Percentiles rank a stretch among this genome's conserved stretches.
Evolutionary conservation across 1,140 invertebrate genomes (phyloP).

Genomic region (Cryptotermes secundus): DNA sequence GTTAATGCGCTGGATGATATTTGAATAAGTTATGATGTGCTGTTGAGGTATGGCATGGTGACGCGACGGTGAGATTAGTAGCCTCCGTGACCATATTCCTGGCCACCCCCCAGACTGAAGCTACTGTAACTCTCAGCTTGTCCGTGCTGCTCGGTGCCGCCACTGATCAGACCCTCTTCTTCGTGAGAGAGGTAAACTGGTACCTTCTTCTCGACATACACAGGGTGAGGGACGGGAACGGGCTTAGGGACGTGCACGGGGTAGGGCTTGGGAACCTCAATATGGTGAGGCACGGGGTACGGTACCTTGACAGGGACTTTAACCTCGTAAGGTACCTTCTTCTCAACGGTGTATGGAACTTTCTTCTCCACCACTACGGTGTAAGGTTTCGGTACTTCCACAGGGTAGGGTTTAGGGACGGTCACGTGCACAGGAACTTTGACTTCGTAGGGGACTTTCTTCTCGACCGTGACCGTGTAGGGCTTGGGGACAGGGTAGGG

Average conservation of each 20-base stretch:
- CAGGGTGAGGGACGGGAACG: slow-evolving; percentile 58
- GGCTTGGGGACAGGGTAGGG: slow-evolving; percentile 55
- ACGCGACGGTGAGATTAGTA: neutral
- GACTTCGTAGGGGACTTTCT: slow-evolving; percentile 30
- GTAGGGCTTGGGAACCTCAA: slow-evolving; percentile 49
- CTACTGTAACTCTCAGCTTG: neutral
- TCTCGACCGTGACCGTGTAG: slow-evolving; percentile 25
- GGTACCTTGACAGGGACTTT: slow-evolving; percentile 60
- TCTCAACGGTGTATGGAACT: slow-evolving; percentile 47
- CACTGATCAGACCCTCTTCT: neutral
- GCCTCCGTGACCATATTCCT: neutral
- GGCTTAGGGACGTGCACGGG: slow-evolving; percentile 54
- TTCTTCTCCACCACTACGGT: slow-evolving; percentile 49
- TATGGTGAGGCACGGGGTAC: slow-evolving; percentile 53
- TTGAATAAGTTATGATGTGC: neutral
- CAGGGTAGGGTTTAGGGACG: slow-evolving; percentile 30
- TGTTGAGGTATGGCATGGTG: neutral
- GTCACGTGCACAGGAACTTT: slow-evolving; percentile 27
- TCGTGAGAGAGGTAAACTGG: slow-evolving; percentile 32
- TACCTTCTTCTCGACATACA: slow-evolving; percentile 55
- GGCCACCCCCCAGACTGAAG: neutral
- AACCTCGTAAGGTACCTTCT: slow-evolving; percentile 44
- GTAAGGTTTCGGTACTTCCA: slow-evolving; percentile 39
- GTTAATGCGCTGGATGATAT: neutral
- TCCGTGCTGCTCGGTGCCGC: neutral